Evolutionary conservation across 2,888 invertebrate species (phyloP).

Genomic region (Drosophila monieri): DNA sequence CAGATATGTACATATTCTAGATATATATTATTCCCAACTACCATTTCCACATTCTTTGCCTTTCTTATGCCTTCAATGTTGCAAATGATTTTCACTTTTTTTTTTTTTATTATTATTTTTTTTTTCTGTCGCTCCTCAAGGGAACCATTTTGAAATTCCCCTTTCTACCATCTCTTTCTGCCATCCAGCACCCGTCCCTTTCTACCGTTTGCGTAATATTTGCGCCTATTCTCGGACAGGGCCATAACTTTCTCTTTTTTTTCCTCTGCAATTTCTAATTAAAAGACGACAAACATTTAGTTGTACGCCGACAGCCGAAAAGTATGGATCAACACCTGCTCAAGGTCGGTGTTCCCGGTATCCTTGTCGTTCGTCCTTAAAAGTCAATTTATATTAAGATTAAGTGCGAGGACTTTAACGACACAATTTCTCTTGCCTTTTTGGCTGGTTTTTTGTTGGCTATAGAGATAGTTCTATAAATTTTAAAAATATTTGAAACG

Average conservation of each 20-base stretch:
- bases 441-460: no score
- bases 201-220: conserved; percentile 19
- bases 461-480: no score
- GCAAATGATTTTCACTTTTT: conserved; percentile 52
- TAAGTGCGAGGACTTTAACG: background rate
- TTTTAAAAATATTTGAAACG: no score
- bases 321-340: conserved; percentile 32
- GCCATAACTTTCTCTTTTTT: conserved; percentile 15
- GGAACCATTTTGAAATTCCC: conserved; percentile 54
- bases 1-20: background rate
- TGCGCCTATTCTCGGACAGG: conserved; percentile 12
- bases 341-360: conserved; percentile 8
- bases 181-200: background rate
- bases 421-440: background rate
- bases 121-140: conserved; percentile 46
- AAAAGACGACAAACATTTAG: conserved; percentile 38
- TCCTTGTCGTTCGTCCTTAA: background rate
- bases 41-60: conserved; percentile 14
- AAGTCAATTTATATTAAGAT: conserved; percentile 22
- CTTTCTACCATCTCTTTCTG: background rate
- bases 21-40: background rate
- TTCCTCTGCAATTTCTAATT: conserved; percentile 41
- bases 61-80: conserved; percentile 65
- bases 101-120: conserved; percentile 3
- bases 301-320: conserved; percentile 37